Conservation (phyloP, 2,113 vertebrate genomes). For the Grammatotria lemairii region DNA sequence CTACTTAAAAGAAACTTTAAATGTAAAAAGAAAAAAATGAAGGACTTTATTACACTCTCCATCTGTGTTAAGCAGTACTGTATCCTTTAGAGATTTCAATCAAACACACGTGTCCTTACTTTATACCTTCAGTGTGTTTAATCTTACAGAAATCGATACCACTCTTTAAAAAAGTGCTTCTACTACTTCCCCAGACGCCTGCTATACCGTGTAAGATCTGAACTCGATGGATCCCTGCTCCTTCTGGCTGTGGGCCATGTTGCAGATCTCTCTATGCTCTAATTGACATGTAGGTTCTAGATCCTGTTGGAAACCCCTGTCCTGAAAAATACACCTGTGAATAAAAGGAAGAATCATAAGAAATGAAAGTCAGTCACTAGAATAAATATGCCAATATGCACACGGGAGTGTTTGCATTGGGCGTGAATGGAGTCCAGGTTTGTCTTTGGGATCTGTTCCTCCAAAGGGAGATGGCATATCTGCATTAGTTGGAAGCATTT, state of each 20-base stretch:
- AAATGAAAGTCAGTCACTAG: not conserved
- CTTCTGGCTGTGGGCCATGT: not conserved
- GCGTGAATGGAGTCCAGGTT: not conserved
- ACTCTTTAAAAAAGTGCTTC: not conserved
- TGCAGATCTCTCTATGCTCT: not conserved
- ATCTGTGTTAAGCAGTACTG: not conserved
- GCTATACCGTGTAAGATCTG: not conserved
- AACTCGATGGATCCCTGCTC: not conserved
- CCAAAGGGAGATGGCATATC: not conserved
- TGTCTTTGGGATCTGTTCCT: not conserved
- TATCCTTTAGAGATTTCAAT: not conserved
- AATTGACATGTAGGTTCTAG: not conserved
- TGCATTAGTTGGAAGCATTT: not conserved
- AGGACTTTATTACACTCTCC: not conserved
- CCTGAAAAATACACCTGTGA: not conserved
- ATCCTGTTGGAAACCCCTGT: not conserved
- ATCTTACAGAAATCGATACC: not conserved
- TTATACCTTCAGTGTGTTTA: not conserved
- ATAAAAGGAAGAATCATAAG: not conserved
- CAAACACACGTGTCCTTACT: not conserved
- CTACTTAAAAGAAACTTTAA: not conserved
- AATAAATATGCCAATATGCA: not conserved
- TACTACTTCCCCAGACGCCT: not conserved
- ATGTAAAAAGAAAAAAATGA: not conserved
- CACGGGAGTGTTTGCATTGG: not conserved